A percentile compares a stretch with the other conserved stretches of the same genome.
These are phyloP conservation scores for Atherix ibis DNA, from an alignment of 2,888 invertebrate genomes.

Conservation along the genomic window DNA sequence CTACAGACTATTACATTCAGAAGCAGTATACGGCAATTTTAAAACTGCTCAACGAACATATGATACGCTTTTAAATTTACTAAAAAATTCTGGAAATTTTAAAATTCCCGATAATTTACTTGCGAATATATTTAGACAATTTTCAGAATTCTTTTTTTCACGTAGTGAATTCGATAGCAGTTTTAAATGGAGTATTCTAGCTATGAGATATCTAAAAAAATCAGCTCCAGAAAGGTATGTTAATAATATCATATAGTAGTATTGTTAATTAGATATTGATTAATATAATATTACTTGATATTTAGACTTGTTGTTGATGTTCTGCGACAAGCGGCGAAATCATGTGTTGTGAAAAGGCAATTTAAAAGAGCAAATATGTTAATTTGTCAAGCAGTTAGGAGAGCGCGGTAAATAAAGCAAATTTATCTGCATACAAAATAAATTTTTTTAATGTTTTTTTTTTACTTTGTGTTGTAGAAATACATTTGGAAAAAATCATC, in stretches of 20 bases:
- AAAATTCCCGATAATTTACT: constrained; percentile 34
- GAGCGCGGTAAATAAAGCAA: constrained; percentile 21
- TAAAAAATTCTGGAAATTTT: constrained; percentile 33
- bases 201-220: constrained; percentile 49
- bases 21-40: constrained; percentile 68
- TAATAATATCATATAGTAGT: not conserved
- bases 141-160: constrained; percentile 66
- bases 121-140: constrained; percentile 67
- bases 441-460: no score
- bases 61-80: constrained; percentile 38
- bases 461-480: no score
- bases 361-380: constrained; percentile 68
- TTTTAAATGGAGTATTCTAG: constrained; percentile 62
- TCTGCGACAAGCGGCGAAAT: constrained; percentile 70
- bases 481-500: constrained; percentile 48
- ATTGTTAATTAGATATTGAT: constrained; percentile 1
- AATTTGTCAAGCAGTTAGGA: constrained; percentile 63
- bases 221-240: constrained; percentile 44
- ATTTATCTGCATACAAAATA: not conserved
- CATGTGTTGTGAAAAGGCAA: constrained; percentile 77
- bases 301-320: constrained; percentile 62
- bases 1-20: constrained; percentile 65
- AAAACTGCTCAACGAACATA: constrained; percentile 59
- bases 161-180: constrained; percentile 74
- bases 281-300: constrained; percentile 2